These are phyloP conservation scores for Thereva unica DNA, from an alignment of 2,888 invertebrate genomes.

Conservation along the genomic window DNA sequence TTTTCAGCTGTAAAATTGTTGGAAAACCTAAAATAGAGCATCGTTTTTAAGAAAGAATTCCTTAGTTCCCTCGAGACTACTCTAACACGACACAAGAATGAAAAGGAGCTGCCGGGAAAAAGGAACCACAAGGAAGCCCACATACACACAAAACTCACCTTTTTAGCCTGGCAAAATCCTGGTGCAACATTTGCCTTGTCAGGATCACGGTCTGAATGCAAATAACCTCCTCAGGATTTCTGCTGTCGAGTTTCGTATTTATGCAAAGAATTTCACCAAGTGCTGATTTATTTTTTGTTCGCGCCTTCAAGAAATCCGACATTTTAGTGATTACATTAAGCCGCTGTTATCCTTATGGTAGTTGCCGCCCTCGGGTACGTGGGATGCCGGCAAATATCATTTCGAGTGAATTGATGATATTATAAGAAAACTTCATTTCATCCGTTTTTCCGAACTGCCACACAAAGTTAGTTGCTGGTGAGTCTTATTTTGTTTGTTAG, in stretches of 20 bases:
- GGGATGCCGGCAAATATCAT: slow-evolving; percentile 10
- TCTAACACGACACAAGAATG: slow-evolving; percentile 8
- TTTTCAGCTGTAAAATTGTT: slow-evolving; percentile 26
- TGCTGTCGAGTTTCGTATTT: slow-evolving; percentile 9
- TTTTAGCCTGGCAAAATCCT: slow-evolving; percentile 14
- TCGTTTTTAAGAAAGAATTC: slow-evolving; percentile 8
- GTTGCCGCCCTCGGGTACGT: no score
- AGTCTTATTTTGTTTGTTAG: no score
- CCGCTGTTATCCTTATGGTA: slow-evolving; percentile 3
- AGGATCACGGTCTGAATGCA: slow-evolving; percentile 29
- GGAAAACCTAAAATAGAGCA: slow-evolving; percentile 15
- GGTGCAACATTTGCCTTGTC: slow-evolving; percentile 21
- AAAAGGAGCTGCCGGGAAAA: not conserved
- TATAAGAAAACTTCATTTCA: no score
- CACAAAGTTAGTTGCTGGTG: no score
- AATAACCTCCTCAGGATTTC: slow-evolving; percentile 28
- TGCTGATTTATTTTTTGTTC: slow-evolving; percentile 20
- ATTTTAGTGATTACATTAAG: slow-evolving; percentile 3
- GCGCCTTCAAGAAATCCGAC: slow-evolving; percentile 14
- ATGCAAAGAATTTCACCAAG: slow-evolving; percentile 4
- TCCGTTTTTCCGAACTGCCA: no score
- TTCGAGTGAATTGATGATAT: slow-evolving; percentile 7
- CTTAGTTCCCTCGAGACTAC: slow-evolving; percentile 2
- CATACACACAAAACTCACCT: slow-evolving; percentile 11
- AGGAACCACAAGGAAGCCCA: not conserved